Conservation (phyloP, 2,888 invertebrate genomes). For the Eulithis testata region DNA sequence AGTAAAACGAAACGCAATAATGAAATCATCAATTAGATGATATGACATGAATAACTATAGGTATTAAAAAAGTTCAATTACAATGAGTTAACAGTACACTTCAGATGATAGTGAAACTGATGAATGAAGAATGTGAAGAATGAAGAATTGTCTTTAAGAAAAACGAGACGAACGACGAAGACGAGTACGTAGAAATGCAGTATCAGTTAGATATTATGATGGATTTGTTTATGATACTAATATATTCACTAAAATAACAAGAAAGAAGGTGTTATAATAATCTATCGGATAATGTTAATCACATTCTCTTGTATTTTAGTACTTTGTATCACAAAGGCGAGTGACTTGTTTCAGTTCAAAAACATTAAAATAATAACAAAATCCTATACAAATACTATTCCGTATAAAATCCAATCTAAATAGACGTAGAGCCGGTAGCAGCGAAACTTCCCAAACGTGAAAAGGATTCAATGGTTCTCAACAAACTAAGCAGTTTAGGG, state of each 20-base stretch:
- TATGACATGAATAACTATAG: constrained; percentile 27
- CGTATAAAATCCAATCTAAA: background rate
- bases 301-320: too few relatives aligned
- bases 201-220: background rate
- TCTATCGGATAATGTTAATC: too few relatives aligned
- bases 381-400: constrained; percentile 1
- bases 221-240: background rate
- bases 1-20: constrained; percentile 19
- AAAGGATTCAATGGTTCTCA: constrained; percentile 24
- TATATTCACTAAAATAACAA: too few relatives aligned
- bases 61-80: constrained; percentile 35
- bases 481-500: constrained; percentile 28
- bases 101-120: constrained; percentile 18
- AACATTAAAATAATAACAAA: background rate
- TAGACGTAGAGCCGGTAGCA: constrained; percentile 22
- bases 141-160: background rate
- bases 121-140: constrained; percentile 17
- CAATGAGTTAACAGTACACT: constrained; percentile 12
- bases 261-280: too few relatives aligned
- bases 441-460: constrained; percentile 20
- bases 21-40: constrained; percentile 35
- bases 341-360: too few relatives aligned
- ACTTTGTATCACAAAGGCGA: too few relatives aligned
- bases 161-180: too few relatives aligned
- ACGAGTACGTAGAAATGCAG: background rate